A percentile compares a stretch with the other conserved stretches of the same genome.
phyloP scores from a whole-genome alignment of 2,113 vertebrate genomes.

The Crotophaga sulcirostris region DNA sequence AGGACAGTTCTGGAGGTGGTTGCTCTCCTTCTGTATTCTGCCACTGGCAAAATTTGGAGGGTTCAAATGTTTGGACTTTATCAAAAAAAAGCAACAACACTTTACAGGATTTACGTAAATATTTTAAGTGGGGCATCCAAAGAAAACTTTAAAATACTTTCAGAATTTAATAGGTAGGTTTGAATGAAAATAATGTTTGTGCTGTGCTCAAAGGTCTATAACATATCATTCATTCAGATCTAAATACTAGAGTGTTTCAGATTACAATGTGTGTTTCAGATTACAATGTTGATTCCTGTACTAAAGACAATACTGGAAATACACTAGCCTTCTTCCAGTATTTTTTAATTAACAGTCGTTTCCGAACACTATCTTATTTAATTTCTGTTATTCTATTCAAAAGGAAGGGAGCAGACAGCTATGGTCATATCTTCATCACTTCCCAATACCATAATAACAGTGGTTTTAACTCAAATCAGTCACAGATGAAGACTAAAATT shows the following conservation, averaged over 20 bases:
- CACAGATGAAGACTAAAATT: neutral
- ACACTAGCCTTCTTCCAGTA: neutral
- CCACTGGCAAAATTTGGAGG: neutral
- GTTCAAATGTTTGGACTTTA: neutral
- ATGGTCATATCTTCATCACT: constrained; percentile 8
- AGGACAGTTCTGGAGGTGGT: neutral
- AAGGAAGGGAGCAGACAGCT: constrained; percentile 21
- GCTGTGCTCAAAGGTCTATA: neutral
- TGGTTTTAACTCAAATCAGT: constrained; percentile 7
- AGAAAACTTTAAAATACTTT: neutral
- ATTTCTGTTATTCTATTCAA: constrained; percentile 25
- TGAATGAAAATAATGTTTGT: neutral
- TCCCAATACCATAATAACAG: neutral
- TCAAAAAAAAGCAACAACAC: no score
- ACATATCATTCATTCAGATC: neutral
- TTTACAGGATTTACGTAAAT: neutral
- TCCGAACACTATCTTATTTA: constrained; percentile 39
- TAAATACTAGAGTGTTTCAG: neutral
- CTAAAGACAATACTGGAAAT: neutral
- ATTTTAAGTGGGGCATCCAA: neutral
- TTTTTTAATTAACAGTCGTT: constrained; percentile 5
- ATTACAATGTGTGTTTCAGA: neutral
- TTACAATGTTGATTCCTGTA: neutral
- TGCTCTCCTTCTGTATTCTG: neutral
- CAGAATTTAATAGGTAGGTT: neutral